Evolutionary conservation across 1,140 invertebrate species (phyloP).

Genomic region (Lamellibrachia luymesi): DNA sequence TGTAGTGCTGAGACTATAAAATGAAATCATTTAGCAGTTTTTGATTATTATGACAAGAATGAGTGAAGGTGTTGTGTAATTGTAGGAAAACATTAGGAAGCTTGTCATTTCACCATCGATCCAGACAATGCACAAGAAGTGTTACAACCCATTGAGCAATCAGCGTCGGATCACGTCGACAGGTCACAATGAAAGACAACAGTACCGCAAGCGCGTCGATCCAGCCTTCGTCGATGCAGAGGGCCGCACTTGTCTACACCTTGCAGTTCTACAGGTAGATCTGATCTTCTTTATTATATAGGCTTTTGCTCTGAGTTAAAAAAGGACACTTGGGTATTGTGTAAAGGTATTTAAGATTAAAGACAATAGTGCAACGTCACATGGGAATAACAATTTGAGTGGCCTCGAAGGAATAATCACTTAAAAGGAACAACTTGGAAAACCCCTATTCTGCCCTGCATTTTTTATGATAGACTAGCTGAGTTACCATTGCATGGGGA

Average conservation of each 20-base stretch:
- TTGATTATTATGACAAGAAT: too few species aligned
- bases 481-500: too few species aligned
- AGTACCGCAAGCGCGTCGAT: conserved; percentile 4
- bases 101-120: not conserved
- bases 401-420: not conserved
- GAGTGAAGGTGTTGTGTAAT: too few species aligned
- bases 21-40: too few species aligned
- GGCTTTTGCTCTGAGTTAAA: too few species aligned
- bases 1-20: too few species aligned
- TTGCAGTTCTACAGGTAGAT: not conserved
- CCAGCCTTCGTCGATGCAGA: not conserved
- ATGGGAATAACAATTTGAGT: not conserved
- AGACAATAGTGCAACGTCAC: not conserved
- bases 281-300: not conserved
- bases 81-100: too few species aligned
- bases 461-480: too few species aligned
- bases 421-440: not conserved
- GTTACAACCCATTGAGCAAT: not conserved
- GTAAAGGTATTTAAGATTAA: not conserved
- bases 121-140: not conserved
- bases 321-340: not conserved
- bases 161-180: not conserved
- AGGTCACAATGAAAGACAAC: not conserved
- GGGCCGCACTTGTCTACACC: conserved; percentile 5
- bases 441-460: not conserved